phyloP scores from a whole-genome alignment of 2,113 vertebrate genomes.

The Gadus macrocephalus region DNA sequence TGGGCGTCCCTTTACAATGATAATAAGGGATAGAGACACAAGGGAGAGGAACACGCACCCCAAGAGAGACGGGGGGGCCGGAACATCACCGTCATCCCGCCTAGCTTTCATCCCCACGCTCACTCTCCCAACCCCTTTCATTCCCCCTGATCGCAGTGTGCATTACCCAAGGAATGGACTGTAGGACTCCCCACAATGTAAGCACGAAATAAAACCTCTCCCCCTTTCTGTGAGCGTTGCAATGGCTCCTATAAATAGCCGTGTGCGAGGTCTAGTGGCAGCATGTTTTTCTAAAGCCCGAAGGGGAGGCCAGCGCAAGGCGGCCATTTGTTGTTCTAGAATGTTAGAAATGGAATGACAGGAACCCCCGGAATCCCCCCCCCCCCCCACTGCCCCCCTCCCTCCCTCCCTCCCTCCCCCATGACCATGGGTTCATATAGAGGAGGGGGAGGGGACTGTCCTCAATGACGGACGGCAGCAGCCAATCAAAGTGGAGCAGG shows the following conservation, averaged over 20 bases:
- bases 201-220: no score
- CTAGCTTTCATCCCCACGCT: constrained; percentile 9
- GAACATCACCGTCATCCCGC: constrained; percentile 1
- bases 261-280: neutral
- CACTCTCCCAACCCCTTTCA: constrained; percentile 6
- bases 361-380: constrained; percentile 52
- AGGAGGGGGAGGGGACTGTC: constrained; percentile 29
- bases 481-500: constrained; percentile 7
- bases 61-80: neutral
- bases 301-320: constrained; percentile 43
- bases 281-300: constrained; percentile 36
- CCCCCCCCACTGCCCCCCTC: no score
- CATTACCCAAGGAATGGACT: no score
- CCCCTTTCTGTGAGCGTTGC: constrained; percentile 18
- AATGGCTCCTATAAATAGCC: constrained; percentile 47
- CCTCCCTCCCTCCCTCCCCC: no score
- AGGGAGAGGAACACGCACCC: neutral
- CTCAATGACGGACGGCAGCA: constrained; percentile 3
- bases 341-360: constrained; percentile 61
- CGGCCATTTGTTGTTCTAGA: constrained; percentile 53
- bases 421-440: constrained; percentile 29
- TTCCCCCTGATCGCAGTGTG: no score
- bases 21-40: neutral
- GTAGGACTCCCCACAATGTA: neutral
- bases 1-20: no score